These are phyloP conservation scores for Herminia tarsipennalis DNA, from an alignment of 2,888 invertebrate genomes.

Conservation along the genomic window DNA sequence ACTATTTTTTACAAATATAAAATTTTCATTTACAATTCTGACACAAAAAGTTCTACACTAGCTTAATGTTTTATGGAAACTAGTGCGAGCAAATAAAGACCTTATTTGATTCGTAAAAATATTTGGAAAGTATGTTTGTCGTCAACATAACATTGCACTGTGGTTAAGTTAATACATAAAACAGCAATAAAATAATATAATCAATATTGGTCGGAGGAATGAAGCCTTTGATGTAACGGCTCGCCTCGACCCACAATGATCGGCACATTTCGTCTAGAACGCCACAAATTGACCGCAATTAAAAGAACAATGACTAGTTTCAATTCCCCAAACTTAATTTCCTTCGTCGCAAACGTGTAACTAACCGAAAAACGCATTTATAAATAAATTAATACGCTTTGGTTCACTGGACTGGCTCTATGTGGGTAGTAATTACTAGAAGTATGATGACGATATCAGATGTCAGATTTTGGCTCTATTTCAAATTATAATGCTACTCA, in stretches of 20 bases:
- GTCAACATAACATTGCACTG: neutral
- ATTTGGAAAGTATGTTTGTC: neutral
- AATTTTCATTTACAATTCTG: too few species aligned
- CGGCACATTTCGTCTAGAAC: conserved; percentile 81
- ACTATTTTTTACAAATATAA: too few species aligned
- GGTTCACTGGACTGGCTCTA: conserved; percentile 40
- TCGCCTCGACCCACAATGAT: conserved; percentile 69
- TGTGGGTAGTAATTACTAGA: conserved; percentile 36
- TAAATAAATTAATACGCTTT: conserved; percentile 50
- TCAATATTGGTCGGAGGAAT: conserved; percentile 39
- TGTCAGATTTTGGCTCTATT: conserved; percentile 1
- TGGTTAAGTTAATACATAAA: neutral
- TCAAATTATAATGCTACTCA: too few species aligned
- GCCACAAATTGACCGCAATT: conserved; percentile 82
- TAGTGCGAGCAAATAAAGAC: too few species aligned
- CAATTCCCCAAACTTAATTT: conserved; percentile 84
- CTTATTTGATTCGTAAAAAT: neutral
- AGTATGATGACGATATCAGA: conserved; percentile 27
- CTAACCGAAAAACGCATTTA: conserved; percentile 74
- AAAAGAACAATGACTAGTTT: conserved; percentile 84
- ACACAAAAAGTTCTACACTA: too few species aligned
- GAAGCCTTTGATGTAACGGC: conserved; percentile 45
- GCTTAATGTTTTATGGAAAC: too few species aligned
- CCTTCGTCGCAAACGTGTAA: conserved; percentile 75
- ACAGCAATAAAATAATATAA: conserved; percentile 35